Percentiles rank a stretch among this genome's conserved stretches.
Conservation (phyloP, 2,113 vertebrate genomes). For the Colistium nudipinnis region DNA sequence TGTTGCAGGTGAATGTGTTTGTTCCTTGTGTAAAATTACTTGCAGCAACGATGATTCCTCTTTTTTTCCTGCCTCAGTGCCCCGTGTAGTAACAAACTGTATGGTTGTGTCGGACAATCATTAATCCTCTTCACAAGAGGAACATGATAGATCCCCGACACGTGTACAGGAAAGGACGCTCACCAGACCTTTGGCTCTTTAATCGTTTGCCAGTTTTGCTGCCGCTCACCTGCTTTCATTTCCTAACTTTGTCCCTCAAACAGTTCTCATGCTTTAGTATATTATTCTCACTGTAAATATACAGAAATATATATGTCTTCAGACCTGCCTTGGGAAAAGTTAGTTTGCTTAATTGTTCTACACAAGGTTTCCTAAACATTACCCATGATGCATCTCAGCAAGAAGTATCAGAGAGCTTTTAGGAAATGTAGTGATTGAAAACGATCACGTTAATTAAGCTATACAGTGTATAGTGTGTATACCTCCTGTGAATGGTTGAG, state of each 20-base stretch:
- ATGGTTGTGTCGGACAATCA: constrained; percentile 13
- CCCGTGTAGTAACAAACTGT: constrained; percentile 1
- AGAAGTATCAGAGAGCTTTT: neutral
- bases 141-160: neutral
- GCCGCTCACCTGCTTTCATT: constrained; percentile 31
- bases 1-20: constrained; percentile 22
- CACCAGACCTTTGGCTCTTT: neutral
- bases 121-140: neutral
- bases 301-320: constrained; percentile 27
- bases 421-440: neutral
- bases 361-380: neutral
- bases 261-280: constrained; percentile 30
- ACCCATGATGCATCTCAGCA: neutral
- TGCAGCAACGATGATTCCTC: neutral
- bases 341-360: neutral
- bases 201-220: constrained; percentile 1
- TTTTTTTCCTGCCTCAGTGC: constrained; percentile 3
- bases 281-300: constrained; percentile 59
- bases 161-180: neutral
- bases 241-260: constrained; percentile 15
- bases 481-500: constrained; percentile 16
- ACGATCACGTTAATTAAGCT: constrained; percentile 24
- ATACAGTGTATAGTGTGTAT: constrained; percentile 42
- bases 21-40: neutral
- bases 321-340: neutral